Conservation (phyloP, 2,888 invertebrate genomes). For the Polyommatus iphigenia region DNA sequence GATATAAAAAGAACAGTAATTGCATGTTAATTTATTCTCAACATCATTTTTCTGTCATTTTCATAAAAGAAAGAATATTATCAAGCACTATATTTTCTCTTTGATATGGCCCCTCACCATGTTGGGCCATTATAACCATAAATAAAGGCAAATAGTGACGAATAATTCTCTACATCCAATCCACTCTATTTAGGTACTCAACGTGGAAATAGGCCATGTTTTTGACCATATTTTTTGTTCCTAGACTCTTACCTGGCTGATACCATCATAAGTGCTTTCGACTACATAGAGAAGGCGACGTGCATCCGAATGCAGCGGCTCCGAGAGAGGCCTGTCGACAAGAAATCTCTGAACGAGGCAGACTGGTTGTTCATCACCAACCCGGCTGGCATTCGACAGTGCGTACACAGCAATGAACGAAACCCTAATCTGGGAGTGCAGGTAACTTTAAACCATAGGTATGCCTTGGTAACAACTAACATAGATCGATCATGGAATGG, state of each 20-base stretch:
- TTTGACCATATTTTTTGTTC: not conserved
- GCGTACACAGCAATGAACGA: constrained; percentile 69
- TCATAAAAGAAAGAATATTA: too few species aligned
- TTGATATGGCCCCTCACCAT: too few species aligned
- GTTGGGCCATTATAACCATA: too few species aligned
- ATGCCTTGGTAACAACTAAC: not conserved
- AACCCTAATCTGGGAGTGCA: constrained; percentile 62
- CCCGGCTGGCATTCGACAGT: constrained; percentile 64
- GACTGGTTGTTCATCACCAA: constrained; percentile 71
- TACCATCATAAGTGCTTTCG: constrained; percentile 59
- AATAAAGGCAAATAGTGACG: too few species aligned
- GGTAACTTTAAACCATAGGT: constrained; percentile 48
- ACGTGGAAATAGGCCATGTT: too few species aligned
- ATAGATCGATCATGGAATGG: too few species aligned
- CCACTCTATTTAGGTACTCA: too few species aligned
- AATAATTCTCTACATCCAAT: too few species aligned
- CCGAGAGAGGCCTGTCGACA: constrained; percentile 61
- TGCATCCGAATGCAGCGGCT: constrained; percentile 68
- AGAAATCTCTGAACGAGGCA: constrained; percentile 54
- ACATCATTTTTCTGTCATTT: too few species aligned
- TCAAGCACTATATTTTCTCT: too few species aligned
- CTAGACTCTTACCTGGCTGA: constrained; percentile 57
- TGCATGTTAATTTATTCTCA: too few species aligned
- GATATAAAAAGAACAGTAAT: not conserved
- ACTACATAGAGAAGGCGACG: constrained; percentile 65